Evolutionary conservation across 2,888 invertebrate genomes (phyloP).

Genomic region (Acrobasis consociella): DNA sequence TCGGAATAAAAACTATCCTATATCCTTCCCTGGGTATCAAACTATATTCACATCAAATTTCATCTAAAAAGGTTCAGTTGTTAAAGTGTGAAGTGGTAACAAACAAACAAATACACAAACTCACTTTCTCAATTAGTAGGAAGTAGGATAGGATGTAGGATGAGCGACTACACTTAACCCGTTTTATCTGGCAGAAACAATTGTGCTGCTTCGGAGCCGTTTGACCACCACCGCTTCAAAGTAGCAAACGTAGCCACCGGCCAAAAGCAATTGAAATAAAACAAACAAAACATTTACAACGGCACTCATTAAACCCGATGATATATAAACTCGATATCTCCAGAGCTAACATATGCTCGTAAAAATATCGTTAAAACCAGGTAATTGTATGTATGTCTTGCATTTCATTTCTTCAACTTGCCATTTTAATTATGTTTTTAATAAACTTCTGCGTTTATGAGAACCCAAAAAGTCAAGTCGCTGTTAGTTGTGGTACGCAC

Average conservation of each 20-base stretch:
- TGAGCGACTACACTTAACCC: no score
- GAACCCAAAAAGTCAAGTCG: not conserved
- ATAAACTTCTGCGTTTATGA: slow-evolving; percentile 6
- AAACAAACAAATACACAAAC: no score
- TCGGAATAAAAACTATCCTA: no score
- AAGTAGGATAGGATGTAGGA: no score
- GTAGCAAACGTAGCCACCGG: slow-evolving; percentile 18
- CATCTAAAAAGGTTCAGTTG: no score
- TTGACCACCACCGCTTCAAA: not conserved
- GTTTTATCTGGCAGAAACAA: no score
- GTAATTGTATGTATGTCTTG: slow-evolving; percentile 13
- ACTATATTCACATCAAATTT: no score
- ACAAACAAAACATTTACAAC: slow-evolving; percentile 16
- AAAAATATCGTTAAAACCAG: slow-evolving; percentile 19
- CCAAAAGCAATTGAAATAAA: slow-evolving; percentile 23
- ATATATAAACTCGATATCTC: slow-evolving; percentile 14
- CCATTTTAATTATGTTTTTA: slow-evolving; percentile 21
- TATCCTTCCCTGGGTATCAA: no score
- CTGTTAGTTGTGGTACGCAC: not conserved
- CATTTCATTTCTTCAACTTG: slow-evolving; percentile 21
- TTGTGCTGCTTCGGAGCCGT: not conserved
- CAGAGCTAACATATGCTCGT: slow-evolving; percentile 1
- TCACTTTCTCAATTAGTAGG: no score
- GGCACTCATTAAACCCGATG: slow-evolving; percentile 5
- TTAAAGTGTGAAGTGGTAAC: no score